Conservation (phyloP, 2,797 vertebrate genomes). For the Myotis vivesi region DNA sequence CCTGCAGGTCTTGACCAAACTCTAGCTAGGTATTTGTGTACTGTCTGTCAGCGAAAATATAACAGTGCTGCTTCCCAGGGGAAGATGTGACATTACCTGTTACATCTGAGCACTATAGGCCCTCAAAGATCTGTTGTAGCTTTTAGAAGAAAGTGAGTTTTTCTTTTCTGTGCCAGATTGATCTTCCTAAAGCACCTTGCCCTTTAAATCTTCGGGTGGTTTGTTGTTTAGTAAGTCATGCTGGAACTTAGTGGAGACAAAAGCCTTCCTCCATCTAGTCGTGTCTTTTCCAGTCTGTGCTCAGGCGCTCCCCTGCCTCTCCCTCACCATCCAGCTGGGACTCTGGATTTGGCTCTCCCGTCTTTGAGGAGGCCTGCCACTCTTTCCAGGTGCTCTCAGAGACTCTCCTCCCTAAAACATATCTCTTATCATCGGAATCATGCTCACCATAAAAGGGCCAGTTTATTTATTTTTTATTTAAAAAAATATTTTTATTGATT, state of each 20-base stretch:
- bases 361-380: background rate
- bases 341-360: background rate
- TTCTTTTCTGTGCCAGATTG: background rate
- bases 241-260: background rate
- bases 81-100: slow-evolving; percentile 57
- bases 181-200: background rate
- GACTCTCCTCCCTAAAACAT: background rate
- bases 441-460: background rate
- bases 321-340: background rate
- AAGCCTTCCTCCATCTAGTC: background rate
- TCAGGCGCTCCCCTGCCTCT: background rate
- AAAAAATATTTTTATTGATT: too few relatives aligned
- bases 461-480: too few relatives aligned
- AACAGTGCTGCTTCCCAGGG: slow-evolving; percentile 72
- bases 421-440: background rate
- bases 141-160: slow-evolving; percentile 13
- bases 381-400: background rate
- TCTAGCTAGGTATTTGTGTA: background rate
- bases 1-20: background rate
- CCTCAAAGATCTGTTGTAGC: background rate
- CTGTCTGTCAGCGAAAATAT: slow-evolving; percentile 60
- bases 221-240: background rate
- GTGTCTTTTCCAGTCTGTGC: background rate
- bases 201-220: background rate
- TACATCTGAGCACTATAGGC: background rate